Evolutionary conservation across 2,113 vertebrate species (phyloP).

Genomic region (Climacteris rufus): DNA sequence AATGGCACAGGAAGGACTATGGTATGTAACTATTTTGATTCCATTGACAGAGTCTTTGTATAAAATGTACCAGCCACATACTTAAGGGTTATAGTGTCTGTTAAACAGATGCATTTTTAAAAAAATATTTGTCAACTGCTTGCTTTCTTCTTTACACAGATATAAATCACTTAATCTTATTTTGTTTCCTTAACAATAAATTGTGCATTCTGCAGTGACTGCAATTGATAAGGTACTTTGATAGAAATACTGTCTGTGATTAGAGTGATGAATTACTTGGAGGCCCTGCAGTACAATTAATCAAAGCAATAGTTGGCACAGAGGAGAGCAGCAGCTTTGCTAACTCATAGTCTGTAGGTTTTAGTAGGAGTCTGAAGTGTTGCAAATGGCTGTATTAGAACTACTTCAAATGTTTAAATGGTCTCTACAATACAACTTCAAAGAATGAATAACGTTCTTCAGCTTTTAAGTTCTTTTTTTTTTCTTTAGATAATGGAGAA

Average conservation of each 20-base stretch:
- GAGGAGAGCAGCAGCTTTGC: background rate
- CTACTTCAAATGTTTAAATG: background rate
- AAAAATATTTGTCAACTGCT: background rate
- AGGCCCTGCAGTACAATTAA: background rate
- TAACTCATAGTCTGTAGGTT: background rate
- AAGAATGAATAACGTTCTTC: background rate
- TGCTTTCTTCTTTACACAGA: slow-evolving; percentile 15
- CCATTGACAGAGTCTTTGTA: background rate
- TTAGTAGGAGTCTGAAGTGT: background rate
- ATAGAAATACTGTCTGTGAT: slow-evolving; percentile 16
- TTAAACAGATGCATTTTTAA: background rate
- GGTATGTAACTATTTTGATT: background rate
- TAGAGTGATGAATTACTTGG: background rate
- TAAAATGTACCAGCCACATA: background rate
- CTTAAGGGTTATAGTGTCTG: background rate
- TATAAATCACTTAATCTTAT: slow-evolving; percentile 21
- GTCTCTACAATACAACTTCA: background rate
- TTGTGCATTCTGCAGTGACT: background rate
- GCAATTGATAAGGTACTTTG: background rate
- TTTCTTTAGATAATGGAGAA: background rate
- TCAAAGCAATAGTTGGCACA: background rate
- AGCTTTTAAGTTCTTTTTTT: background rate
- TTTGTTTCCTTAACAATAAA: slow-evolving; percentile 27
- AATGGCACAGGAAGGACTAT: slow-evolving; percentile 6
- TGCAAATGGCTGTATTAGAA: background rate